Conservation (phyloP, 2,888 invertebrate species). For the Dryomyza anilis region DNA sequence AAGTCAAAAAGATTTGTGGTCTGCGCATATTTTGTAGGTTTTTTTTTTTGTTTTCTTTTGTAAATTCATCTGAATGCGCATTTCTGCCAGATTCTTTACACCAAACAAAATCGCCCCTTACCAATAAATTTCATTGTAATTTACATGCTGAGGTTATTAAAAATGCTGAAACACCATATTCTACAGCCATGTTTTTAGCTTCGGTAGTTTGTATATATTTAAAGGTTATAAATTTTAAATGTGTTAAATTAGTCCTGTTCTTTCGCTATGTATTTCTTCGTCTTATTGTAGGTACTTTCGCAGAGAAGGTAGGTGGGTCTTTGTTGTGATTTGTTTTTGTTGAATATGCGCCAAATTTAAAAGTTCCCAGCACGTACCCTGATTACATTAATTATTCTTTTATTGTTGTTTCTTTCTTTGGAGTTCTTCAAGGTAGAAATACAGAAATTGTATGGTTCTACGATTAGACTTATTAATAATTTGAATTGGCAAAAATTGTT, state of each 20-base stretch:
- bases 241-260: constrained; percentile 53
- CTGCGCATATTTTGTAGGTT: constrained; percentile 49
- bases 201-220: not conserved
- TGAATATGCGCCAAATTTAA: constrained; percentile 28
- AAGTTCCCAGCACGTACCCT: constrained; percentile 44
- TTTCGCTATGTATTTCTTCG: constrained; percentile 35
- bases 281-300: constrained; percentile 4
- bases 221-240: constrained; percentile 60
- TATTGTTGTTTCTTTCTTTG: constrained; percentile 37
- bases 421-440: not conserved
- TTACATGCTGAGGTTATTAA: constrained; percentile 32
- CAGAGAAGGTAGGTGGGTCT: not conserved
- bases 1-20: constrained; percentile 51
- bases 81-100: no score
- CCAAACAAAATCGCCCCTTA: not conserved
- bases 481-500: no score
- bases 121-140: constrained; percentile 8
- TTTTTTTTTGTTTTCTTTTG: constrained; percentile 37
- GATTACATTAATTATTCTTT: constrained; percentile 59
- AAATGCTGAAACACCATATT: constrained; percentile 1
- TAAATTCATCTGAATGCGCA: no score
- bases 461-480: no score
- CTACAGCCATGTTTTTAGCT: not conserved
- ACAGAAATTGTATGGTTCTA: no score
- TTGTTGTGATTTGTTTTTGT: constrained; percentile 17